Percentiles rank a stretch among this genome's conserved stretches.
phyloP scores from a whole-genome alignment of 2,113 vertebrate species.

The Strix uralensis region DNA sequence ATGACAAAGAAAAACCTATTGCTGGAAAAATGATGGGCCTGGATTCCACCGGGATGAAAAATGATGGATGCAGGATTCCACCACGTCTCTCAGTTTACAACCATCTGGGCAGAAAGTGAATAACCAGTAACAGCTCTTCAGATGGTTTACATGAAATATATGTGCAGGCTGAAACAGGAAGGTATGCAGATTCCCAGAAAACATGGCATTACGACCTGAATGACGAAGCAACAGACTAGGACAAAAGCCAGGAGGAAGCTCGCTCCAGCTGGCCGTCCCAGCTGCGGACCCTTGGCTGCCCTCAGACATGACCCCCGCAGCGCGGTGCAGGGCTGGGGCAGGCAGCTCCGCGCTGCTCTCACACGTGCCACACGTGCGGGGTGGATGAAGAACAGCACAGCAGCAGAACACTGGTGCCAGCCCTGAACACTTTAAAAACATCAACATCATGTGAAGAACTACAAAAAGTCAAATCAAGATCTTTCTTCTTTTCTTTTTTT shows the following conservation, averaged over 20 bases:
- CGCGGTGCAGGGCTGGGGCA: fast-evolving
- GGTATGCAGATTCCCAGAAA: neutral
- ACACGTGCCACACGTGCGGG: fast-evolving
- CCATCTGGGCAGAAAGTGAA: neutral
- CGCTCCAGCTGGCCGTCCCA: neutral
- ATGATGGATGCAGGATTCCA: neutral
- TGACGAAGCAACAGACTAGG: fast-evolving
- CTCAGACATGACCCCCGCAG: fast-evolving
- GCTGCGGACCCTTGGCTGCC: neutral
- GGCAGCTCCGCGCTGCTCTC: neutral
- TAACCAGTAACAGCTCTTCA: neutral
- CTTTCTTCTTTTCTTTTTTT: neutral
- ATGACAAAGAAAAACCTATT: neutral
- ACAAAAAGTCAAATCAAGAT: neutral
- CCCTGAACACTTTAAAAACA: neutral
- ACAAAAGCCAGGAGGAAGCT: neutral
- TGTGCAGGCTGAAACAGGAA: neutral
- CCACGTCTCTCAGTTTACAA: neutral
- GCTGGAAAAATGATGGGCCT: neutral
- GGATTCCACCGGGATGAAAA: neutral
- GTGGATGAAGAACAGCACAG: neutral
- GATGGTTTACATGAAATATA: neutral
- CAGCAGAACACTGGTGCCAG: fast-evolving
- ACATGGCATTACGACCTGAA: neutral
- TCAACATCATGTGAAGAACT: neutral